Conservation (phyloP, 2,797 vertebrate species). For the Platyrinchus mystaceus region DNA sequence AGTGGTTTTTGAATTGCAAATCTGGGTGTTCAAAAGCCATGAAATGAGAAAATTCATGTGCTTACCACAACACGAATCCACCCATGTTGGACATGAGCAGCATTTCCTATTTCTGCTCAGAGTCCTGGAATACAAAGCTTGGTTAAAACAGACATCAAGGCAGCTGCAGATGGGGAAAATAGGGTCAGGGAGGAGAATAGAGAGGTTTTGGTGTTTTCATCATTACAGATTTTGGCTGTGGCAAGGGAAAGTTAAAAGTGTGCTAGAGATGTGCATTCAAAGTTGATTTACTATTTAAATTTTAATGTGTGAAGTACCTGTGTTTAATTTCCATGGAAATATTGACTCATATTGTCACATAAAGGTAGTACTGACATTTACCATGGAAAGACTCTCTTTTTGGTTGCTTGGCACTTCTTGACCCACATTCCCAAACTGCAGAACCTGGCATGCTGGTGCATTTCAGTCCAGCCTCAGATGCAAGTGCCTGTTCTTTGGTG, state of each 20-base stretch:
- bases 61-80: not conserved
- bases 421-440: not conserved
- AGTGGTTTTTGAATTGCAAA: slow-evolving; percentile 7
- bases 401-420: not conserved
- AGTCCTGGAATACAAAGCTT: not conserved
- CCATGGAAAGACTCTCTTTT: not conserved
- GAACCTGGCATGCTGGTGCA: not conserved
- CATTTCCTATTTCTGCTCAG: not conserved
- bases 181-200: not conserved
- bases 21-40: not conserved
- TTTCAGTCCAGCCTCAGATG: not conserved
- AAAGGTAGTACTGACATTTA: not conserved
- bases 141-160: not conserved
- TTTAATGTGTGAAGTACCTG: not conserved
- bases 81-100: not conserved
- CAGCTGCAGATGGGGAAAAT: not conserved
- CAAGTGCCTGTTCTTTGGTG: not conserved
- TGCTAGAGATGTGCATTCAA: not conserved
- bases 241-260: not conserved
- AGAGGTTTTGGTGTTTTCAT: not conserved
- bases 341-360: not conserved
- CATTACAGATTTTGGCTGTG: not conserved
- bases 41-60: not conserved
- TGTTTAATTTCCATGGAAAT: not conserved
- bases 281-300: not conserved